A percentile compares a stretch with the other conserved stretches of the same genome.
These are phyloP conservation scores for Cavia aperea DNA, from an alignment of 2,113 vertebrate species.

Conservation along the genomic window DNA sequence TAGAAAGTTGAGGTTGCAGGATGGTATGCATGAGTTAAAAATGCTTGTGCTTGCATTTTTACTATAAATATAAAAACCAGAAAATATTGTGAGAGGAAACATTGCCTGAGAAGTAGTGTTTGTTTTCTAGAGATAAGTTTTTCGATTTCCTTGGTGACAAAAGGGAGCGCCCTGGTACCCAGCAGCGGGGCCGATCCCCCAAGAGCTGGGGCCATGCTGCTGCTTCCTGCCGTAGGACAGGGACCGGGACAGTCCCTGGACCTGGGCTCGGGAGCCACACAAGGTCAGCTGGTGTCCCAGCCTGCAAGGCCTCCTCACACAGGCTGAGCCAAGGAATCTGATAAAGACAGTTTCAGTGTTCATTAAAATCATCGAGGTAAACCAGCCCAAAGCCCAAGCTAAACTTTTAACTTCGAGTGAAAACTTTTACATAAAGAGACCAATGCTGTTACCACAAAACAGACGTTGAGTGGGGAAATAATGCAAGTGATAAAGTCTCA, in stretches of 20 bases:
- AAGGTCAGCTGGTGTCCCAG: not conserved
- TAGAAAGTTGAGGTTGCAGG: not conserved
- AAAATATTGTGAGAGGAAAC: not conserved
- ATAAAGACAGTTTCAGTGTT: not conserved
- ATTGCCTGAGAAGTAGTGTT: not conserved
- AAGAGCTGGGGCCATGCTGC: not conserved
- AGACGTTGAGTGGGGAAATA: slow-evolving; percentile 20
- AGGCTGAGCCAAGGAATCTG: not conserved
- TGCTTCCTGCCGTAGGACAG: fast-evolving
- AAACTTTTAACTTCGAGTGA: not conserved
- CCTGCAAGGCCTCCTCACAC: not conserved
- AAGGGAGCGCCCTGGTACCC: not conserved
- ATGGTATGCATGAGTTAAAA: not conserved
- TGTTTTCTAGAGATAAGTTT: not conserved
- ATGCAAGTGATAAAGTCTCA: not conserved
- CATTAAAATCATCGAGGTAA: slow-evolving; percentile 16
- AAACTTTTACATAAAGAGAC: not conserved
- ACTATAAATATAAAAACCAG: slow-evolving; percentile 11
- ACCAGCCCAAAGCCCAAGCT: not conserved
- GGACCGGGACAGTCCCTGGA: not conserved
- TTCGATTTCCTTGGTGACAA: not conserved
- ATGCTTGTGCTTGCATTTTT: not conserved
- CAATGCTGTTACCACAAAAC: not conserved
- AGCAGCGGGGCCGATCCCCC: not conserved
- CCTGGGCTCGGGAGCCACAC: not conserved